These are phyloP conservation scores for Nipponia nippon DNA, from an alignment of 2,113 vertebrate genomes.

Conservation along the genomic window DNA sequence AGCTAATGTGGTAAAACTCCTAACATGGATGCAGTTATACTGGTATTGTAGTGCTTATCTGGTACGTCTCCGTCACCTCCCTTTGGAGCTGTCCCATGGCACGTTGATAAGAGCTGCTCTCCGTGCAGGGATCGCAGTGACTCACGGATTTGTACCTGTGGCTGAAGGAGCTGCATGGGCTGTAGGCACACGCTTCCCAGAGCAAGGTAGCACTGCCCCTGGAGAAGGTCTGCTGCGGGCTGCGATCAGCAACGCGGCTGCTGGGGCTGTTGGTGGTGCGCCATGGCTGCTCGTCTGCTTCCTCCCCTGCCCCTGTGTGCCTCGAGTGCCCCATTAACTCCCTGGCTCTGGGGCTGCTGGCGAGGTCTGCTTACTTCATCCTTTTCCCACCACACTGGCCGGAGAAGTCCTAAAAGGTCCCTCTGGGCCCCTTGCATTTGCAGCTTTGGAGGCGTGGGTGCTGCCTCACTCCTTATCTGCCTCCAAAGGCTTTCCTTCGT, in stretches of 20 bases:
- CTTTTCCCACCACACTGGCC: not conserved
- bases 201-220: not conserved
- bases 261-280: not conserved
- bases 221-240: not conserved
- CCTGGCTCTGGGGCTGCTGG: not conserved
- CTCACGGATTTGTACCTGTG: not conserved
- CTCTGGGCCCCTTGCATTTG: not conserved
- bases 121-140: not conserved
- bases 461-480: not conserved
- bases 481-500: not conserved
- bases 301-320: not conserved
- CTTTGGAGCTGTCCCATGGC: not conserved
- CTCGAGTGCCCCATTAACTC: accelerated
- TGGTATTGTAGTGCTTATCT: conserved; percentile 42
- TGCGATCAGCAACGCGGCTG: not conserved
- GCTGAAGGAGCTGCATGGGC: not conserved
- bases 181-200: not conserved
- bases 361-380: accelerated
- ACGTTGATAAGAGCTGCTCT: not conserved
- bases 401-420: not conserved
- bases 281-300: accelerated
- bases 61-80: conserved; percentile 18
- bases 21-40: conserved; percentile 31
- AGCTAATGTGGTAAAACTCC: conserved; percentile 23
- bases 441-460: not conserved